phyloP scores from a whole-genome alignment of 2,888 invertebrate species.

The Eledona agricola region DNA sequence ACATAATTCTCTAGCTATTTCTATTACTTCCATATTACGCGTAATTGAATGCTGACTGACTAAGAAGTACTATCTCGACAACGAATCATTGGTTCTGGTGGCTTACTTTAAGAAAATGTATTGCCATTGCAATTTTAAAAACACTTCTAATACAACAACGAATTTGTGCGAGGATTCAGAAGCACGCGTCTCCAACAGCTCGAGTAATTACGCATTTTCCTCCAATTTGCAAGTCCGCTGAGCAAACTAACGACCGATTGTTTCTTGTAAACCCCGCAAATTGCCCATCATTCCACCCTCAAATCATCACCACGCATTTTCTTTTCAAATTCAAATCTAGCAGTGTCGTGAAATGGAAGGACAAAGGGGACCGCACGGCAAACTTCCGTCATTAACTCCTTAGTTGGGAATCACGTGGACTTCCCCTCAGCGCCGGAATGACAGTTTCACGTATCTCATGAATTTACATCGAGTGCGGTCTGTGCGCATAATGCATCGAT shows the following conservation, averaged over 20 bases:
- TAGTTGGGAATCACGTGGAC: conserved; percentile 33
- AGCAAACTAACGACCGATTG: conserved; percentile 43
- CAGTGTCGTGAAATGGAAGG: conserved; percentile 23
- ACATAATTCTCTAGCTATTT: too few species aligned
- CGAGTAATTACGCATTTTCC: conserved; percentile 47
- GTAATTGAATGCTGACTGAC: too few species aligned
- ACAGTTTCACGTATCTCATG: conserved; percentile 52
- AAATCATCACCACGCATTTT: conserved; percentile 6
- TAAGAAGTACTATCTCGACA: too few species aligned
- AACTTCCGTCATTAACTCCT: conserved; percentile 37
- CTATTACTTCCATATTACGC: too few species aligned
- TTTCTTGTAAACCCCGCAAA: conserved; percentile 43
- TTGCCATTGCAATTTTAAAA: too few species aligned
- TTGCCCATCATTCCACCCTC: conserved; percentile 21
- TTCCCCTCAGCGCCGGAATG: conserved; percentile 34
- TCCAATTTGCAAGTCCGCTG: conserved; percentile 47
- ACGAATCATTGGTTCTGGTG: too few species aligned
- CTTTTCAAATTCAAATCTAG: conserved; percentile 32
- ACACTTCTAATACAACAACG: too few species aligned
- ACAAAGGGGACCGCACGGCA: conserved; percentile 27
- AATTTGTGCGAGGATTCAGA: too few species aligned
- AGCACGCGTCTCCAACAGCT: too few species aligned
- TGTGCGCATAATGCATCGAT: conserved; percentile 50
- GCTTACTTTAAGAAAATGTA: too few species aligned
- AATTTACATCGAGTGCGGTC: conserved; percentile 54